Base-by-base conservation (phyloP, 2,888 invertebrate genomes). In the Pterostichus niger region DNA sequence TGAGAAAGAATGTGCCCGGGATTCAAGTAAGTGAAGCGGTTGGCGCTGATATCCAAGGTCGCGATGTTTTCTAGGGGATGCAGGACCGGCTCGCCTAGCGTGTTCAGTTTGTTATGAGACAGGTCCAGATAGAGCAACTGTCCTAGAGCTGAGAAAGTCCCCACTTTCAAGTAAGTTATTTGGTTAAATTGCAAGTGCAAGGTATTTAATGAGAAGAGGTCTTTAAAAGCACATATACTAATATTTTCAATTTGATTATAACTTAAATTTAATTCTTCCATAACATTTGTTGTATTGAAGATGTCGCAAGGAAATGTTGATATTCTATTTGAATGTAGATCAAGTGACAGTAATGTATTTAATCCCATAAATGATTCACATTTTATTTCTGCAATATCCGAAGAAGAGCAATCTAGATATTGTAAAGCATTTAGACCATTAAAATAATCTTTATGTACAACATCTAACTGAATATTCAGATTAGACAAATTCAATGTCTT, bases 291-390 rank as follows among this genome's bases (percentile, higher is more conserved):
- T 44, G 11, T 6, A 15, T 6, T 11, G 17, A 68, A 68, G 0
- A 44, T 15, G 10, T 68, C 33, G 15, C 40, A 15, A 44, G 13
- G 35, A 4, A 68, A 33, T 68, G 44, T 68, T 44, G 9, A 11
- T 40, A 78, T 33, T 24, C n/a, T 56, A 17, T 78, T 78, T 11
- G 33, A 31, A 40, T 59, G 40, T 78, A 78, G 40, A 61, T 24
- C 44, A 13, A 78, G 56, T 5, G 54, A 24, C 13, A 9, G 11
- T 15, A 78, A 56, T 10, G 54, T 17, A 44, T 44, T 33, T 61
- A 78, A 44, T 56, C 40, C 78, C 2, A 17, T 10, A 61, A 78
- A 78, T 11, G 59, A 6, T 15, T 78, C 40, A n/a, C 9, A 11
- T 13, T 61, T 15, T 6, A 78, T 78, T 10, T 17, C 15, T 40